phyloP scores from a whole-genome alignment of 2,888 invertebrate species.

The Peribatodes rhomboidaria region DNA sequence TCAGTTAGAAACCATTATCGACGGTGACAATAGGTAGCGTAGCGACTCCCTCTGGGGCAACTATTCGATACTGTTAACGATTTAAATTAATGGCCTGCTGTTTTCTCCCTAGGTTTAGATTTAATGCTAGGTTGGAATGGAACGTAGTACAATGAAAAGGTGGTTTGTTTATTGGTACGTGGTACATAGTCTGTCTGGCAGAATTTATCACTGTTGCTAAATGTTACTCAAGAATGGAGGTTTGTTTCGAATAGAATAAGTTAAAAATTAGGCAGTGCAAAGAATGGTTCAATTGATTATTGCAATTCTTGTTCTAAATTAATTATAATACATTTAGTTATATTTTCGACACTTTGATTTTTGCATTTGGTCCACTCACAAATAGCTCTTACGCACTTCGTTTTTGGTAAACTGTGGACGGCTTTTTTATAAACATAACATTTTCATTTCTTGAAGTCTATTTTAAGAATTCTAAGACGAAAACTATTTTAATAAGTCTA shows the following conservation, averaged over 20 bases:
- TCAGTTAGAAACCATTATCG: conserved; percentile 13
- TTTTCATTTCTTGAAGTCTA: no score
- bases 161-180: background rate
- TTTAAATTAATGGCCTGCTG: conserved; percentile 41
- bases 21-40: conserved; percentile 36
- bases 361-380: no score
- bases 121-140: conserved; percentile 16
- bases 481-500: no score
- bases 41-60: conserved; percentile 19
- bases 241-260: background rate
- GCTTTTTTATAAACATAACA: no score
- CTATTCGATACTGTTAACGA: conserved; percentile 33
- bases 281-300: no score
- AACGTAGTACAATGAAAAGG: conserved; percentile 6
- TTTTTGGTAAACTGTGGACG: no score
- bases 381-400: no score
- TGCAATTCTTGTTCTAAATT: no score
- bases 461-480: no score
- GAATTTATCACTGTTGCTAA: background rate
- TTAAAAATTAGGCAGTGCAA: background rate
- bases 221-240: background rate
- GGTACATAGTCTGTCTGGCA: background rate
- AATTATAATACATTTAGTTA: no score
- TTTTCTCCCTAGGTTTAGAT: conserved; percentile 34
- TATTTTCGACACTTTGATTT: no score